phyloP scores from a whole-genome alignment of 2,797 vertebrate genomes.

The Gallirallus australis region DNA sequence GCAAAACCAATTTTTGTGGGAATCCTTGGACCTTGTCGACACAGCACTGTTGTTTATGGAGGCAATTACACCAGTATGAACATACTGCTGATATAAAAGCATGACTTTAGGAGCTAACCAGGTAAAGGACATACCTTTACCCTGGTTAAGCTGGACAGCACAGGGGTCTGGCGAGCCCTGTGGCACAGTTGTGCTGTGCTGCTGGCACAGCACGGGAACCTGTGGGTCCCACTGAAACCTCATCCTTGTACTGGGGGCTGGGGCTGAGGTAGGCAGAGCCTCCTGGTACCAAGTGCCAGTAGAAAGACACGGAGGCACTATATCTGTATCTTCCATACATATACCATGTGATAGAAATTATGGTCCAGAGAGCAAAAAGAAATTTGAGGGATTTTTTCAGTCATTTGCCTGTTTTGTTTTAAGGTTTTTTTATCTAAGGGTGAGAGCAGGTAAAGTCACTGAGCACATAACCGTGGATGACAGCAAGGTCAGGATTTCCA shows the following conservation, averaged over 20 bases:
- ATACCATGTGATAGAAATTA: background rate
- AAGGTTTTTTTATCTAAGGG: background rate
- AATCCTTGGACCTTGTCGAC: background rate
- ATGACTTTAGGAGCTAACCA: background rate
- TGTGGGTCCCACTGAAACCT: background rate
- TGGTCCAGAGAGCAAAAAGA: background rate
- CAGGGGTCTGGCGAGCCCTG: background rate
- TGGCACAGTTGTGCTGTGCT: rapidly evolving
- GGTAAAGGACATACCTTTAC: background rate
- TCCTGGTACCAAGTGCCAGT: rapidly evolving
- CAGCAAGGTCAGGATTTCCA: background rate
- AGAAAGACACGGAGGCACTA: rapidly evolving
- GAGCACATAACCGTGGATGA: background rate
- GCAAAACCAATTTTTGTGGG: background rate
- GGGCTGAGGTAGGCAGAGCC: background rate
- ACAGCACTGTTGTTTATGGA: background rate
- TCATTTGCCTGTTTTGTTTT: background rate
- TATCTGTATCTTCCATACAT: rapidly evolving
- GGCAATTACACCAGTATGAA: background rate
- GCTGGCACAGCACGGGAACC: rapidly evolving
- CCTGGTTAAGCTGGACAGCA: background rate
- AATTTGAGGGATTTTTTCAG: background rate
- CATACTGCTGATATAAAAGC: background rate
- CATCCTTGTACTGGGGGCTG: rapidly evolving
- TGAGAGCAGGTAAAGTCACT: background rate